Percentiles rank a stretch among this genome's conserved stretches.
Evolutionary conservation across 2,888 invertebrate species (phyloP).

Genomic region (Sesia bembeciformis): DNA sequence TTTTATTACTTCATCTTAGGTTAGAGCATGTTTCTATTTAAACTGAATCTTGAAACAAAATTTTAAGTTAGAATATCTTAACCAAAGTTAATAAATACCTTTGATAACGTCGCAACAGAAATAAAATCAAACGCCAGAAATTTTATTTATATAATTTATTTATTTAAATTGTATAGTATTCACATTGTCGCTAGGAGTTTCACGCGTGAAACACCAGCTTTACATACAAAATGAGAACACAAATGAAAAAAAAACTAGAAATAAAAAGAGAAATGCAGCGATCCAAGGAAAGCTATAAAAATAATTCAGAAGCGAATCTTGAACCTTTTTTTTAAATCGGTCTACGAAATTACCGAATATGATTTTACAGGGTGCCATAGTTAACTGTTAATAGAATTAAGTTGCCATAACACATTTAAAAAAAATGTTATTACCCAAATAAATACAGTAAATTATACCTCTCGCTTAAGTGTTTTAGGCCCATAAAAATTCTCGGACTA

Average conservation of each 20-base stretch:
- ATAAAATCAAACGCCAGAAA: neutral
- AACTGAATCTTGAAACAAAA: too few species aligned
- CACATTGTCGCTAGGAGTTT: constrained; percentile 67
- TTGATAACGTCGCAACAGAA: neutral
- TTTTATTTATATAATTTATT: constrained; percentile 66
- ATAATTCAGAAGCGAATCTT: neutral
- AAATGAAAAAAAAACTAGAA: constrained; percentile 60
- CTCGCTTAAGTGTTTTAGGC: too few species aligned
- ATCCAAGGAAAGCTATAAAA: constrained; percentile 49
- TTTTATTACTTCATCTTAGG: too few species aligned
- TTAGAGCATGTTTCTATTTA: too few species aligned
- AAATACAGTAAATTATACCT: too few species aligned
- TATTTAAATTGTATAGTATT: constrained; percentile 73
- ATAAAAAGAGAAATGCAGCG: constrained; percentile 65
- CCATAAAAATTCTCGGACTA: too few species aligned
- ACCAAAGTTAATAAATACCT: neutral
- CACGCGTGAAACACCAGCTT: constrained; percentile 61
- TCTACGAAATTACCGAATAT: neutral
- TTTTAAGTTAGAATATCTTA: too few species aligned
- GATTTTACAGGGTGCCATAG: too few species aligned
- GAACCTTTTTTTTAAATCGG: neutral
- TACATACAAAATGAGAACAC: constrained; percentile 71
- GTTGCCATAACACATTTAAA: too few species aligned
- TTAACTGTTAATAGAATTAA: too few species aligned
- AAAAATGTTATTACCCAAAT: too few species aligned